Evolutionary conservation across 1,140 invertebrate genomes (phyloP).

Genomic region (Drosophila jambulina): DNA sequence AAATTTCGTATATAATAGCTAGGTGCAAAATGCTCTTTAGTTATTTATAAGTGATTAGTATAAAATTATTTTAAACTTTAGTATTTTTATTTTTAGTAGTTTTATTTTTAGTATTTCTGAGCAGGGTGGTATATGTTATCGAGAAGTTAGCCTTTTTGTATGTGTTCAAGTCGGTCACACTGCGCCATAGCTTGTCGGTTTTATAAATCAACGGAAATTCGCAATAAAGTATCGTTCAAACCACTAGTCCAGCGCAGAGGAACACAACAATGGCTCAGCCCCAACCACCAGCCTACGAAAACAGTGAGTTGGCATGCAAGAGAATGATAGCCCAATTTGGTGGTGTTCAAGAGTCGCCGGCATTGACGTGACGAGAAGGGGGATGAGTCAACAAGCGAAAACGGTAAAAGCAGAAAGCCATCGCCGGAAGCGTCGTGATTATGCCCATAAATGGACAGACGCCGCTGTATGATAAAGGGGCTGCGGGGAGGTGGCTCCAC

Average conservation of each 20-base stretch:
- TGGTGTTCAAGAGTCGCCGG: constrained; percentile 10
- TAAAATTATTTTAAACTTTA: too few species aligned
- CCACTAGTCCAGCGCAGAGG: constrained; percentile 25
- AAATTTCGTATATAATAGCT: not conserved
- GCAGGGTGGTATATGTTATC: not conserved
- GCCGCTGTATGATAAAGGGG: constrained; percentile 12
- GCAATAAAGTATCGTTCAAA: constrained; percentile 42
- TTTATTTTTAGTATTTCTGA: too few species aligned
- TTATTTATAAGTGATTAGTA: not conserved
- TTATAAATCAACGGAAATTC: constrained; percentile 50
- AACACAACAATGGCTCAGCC: constrained; percentile 72
- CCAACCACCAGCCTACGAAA: constrained; percentile 81
- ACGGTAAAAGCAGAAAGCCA: constrained; percentile 70
- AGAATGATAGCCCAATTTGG: constrained; percentile 12
- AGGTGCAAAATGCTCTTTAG: fast-evolving
- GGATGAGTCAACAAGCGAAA: constrained; percentile 71
- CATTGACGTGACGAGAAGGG: constrained; percentile 30
- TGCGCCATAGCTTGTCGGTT: constrained; percentile 33
- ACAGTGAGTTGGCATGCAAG: constrained; percentile 70
- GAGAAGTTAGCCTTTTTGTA: not conserved
- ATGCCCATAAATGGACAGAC: constrained; percentile 75
- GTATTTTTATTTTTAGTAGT: not conserved
- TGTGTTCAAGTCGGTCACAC: not conserved
- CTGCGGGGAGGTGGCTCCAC: not conserved
- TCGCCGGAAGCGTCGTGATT: constrained; percentile 67